Percentiles rank a stretch among this genome's conserved stretches.
Evolutionary conservation across 2,113 vertebrate species (phyloP).

Genomic region (Microtus oregoni): DNA sequence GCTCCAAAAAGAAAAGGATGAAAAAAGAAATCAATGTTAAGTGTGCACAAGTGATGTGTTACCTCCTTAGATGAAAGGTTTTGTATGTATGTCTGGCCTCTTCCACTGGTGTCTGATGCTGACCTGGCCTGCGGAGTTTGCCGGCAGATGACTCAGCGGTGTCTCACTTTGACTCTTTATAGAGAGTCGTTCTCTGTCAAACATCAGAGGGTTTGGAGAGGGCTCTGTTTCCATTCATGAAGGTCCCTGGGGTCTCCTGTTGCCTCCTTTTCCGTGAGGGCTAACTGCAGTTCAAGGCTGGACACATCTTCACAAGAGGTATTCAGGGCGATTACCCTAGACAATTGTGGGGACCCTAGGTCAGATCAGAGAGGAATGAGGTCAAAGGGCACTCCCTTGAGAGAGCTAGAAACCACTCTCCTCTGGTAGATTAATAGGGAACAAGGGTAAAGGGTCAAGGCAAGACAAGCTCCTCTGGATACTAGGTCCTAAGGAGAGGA

Average conservation of each 20-base stretch:
- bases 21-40: neutral
- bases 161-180: neutral
- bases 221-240: neutral
- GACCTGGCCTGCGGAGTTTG: neutral
- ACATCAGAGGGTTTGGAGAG: neutral
- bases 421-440: neutral
- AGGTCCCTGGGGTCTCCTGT: neutral
- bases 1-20: neutral
- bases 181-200: neutral
- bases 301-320: neutral
- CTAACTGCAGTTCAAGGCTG: accelerated
- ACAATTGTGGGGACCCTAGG: neutral
- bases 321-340: neutral
- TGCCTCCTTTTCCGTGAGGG: neutral
- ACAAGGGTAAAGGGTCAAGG: no score
- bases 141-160: neutral
- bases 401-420: accelerated
- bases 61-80: neutral
- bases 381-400: neutral
- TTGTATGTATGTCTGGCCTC: neutral
- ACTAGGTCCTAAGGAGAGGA: no score
- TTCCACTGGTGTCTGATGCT: neutral
- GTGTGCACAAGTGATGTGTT: neutral
- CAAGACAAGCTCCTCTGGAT: neutral
- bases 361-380: neutral